phyloP scores from a whole-genome alignment of 2,113 vertebrate species.

The Philantomba maxwellii region DNA sequence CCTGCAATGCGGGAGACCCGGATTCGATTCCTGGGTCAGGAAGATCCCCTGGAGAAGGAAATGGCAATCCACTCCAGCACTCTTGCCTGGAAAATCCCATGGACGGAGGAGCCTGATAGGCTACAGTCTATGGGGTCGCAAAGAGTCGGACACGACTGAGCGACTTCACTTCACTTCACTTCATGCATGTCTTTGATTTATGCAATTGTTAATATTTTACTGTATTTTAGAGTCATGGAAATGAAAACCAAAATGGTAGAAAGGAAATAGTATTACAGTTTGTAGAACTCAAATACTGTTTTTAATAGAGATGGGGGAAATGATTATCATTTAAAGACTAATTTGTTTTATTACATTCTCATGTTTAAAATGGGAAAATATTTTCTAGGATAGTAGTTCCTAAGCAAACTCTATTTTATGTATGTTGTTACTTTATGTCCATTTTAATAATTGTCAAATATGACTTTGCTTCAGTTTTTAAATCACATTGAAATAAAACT shows the following conservation, averaged over 20 bases:
- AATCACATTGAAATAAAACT: conserved; percentile 51
- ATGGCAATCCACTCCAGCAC: too few relatives aligned
- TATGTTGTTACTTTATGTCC: background rate
- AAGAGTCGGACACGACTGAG: too few relatives aligned
- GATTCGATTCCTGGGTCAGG: too few relatives aligned
- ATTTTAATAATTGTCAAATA: conserved; percentile 10
- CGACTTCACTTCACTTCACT: too few relatives aligned
- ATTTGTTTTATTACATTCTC: background rate
- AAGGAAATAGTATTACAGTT: background rate
- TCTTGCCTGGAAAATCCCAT: too few relatives aligned
- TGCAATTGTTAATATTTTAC: background rate
- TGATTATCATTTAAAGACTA: background rate
- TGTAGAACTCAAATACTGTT: background rate
- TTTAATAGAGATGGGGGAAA: background rate
- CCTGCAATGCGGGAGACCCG: too few relatives aligned
- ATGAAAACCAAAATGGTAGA: background rate
- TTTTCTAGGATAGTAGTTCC: background rate
- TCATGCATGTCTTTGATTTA: background rate
- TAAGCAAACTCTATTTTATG: background rate
- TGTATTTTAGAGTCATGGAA: background rate
- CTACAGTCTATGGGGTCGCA: too few relatives aligned
- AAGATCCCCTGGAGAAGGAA: too few relatives aligned
- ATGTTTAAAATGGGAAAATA: background rate
- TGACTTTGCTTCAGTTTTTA: conserved; percentile 69
- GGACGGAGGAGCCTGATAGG: too few relatives aligned